A percentile compares a stretch with the other conserved stretches of the same genome.
Conservation (phyloP, 2,888 invertebrate species). For the Epicampocera succincta region DNA sequence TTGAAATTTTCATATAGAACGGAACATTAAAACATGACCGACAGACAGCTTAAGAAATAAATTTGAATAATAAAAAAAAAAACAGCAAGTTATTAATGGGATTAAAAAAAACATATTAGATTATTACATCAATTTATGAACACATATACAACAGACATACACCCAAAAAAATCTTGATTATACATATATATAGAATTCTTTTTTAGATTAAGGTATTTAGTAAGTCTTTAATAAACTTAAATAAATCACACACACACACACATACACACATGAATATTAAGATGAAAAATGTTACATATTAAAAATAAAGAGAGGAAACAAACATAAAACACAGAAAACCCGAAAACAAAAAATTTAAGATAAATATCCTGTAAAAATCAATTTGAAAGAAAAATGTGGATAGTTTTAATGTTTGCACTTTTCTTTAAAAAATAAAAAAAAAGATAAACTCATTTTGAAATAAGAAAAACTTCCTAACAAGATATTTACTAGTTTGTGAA, state of each 20-base stretch:
- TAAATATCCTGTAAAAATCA: constrained; percentile 51
- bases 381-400: constrained; percentile 35
- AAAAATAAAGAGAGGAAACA: constrained; percentile 47
- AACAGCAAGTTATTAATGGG: constrained; percentile 28
- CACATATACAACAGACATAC: constrained; percentile 43
- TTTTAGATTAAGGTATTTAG: constrained; percentile 65
- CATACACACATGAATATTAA: constrained; percentile 23
- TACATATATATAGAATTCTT: constrained; percentile 67
- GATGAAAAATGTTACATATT: constrained; percentile 46
- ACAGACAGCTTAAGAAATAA: constrained; percentile 59
- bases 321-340: constrained; percentile 27
- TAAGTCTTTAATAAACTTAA: constrained; percentile 63
- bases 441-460: constrained; percentile 33
- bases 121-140: constrained; percentile 25
- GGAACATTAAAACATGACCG: constrained; percentile 32
- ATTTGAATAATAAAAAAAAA: constrained; percentile 29
- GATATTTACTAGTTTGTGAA: constrained; percentile 14
- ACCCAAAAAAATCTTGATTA: constrained; percentile 66
- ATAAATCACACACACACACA: constrained; percentile 33
- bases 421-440: constrained; percentile 17
- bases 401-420: constrained; percentile 41
- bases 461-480: constrained; percentile 37
- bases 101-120: constrained; percentile 35
- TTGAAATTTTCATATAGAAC: constrained; percentile 23
- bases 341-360: constrained; percentile 20